Conservation (phyloP, 2,888 invertebrate genomes). For the Dicycla oo region DNA sequence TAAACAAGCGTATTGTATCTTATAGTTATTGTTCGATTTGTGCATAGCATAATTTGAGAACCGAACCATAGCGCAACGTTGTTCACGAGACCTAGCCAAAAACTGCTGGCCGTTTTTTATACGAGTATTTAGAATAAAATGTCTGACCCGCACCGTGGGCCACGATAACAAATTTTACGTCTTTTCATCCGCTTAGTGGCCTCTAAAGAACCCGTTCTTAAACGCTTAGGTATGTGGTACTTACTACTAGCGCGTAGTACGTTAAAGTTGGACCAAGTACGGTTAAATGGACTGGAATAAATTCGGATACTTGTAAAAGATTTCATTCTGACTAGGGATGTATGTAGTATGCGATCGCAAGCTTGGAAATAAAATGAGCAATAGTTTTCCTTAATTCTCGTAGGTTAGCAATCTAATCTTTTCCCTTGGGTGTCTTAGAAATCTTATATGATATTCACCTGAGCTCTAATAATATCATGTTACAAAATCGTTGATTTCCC, state of each 20-base stretch:
- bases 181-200: slow-evolving; percentile 49
- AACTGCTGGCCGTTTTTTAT: slow-evolving; percentile 8
- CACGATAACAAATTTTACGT: slow-evolving; percentile 44
- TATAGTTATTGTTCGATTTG: slow-evolving; percentile 46
- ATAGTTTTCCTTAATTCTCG: slow-evolving; percentile 30
- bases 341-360: slow-evolving; percentile 8
- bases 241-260: slow-evolving; percentile 15
- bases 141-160: slow-evolving; percentile 17
- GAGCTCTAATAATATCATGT: slow-evolving; percentile 46
- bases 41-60: slow-evolving; percentile 25
- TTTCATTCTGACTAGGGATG: slow-evolving; percentile 22
- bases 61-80: not conserved
- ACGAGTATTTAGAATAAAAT: slow-evolving; percentile 36
- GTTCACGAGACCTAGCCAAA: not conserved
- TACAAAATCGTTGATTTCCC: slow-evolving; percentile 57
- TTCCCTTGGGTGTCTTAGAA: slow-evolving; percentile 36
- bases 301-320: slow-evolving; percentile 45
- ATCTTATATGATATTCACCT: slow-evolving; percentile 46
- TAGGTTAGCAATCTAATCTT: slow-evolving; percentile 29
- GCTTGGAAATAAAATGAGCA: slow-evolving; percentile 32
- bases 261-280: slow-evolving; percentile 42
- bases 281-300: slow-evolving; percentile 51
- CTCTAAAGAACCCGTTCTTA: slow-evolving; percentile 44
- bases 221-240: slow-evolving; percentile 42
- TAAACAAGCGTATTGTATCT: slow-evolving; percentile 33